A percentile compares a stretch with the other conserved stretches of the same genome.
Evolutionary conservation across 2,113 vertebrate genomes (phyloP).

Genomic region (Bufo gargarizans): DNA sequence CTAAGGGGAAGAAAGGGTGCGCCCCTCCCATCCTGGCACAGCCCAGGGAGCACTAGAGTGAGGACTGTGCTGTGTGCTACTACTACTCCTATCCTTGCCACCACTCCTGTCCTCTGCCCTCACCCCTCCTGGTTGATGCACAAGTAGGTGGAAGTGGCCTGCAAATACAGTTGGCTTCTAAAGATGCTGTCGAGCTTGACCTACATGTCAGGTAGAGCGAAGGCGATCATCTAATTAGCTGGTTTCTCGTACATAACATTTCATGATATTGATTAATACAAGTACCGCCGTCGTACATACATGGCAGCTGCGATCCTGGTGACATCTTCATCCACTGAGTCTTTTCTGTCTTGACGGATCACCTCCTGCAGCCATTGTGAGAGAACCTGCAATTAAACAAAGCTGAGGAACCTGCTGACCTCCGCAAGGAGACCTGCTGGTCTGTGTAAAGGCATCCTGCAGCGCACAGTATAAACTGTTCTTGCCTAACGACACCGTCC

Average conservation of each 20-base stretch:
- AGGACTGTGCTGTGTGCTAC: no score
- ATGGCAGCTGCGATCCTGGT: conserved; percentile 25
- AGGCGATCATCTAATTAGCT: not conserved
- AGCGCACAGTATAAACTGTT: no score
- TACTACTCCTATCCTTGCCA: no score
- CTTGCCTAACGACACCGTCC: no score
- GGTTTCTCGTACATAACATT: not conserved
- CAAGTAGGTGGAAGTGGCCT: not conserved
- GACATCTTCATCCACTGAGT: conserved; percentile 17
- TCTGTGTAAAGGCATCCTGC: no score
- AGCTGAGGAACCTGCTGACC: not conserved
- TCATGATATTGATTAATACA: not conserved
- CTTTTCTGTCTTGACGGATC: not conserved
- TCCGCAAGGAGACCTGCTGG: not conserved
- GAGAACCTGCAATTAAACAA: conserved; percentile 8
- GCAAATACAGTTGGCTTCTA: no score
- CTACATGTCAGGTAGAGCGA: not conserved
- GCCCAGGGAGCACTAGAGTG: no score
- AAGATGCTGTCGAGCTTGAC: not conserved
- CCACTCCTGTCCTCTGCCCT: no score
- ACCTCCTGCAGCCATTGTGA: conserved; percentile 31
- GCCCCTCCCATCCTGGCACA: no score
- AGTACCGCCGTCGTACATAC: conserved; percentile 2
- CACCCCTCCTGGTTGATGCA: no score
- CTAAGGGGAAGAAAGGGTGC: no score